Base-by-base conservation (phyloP, 2,888 invertebrate species). In the Lasioglossum malachurum region DNA sequence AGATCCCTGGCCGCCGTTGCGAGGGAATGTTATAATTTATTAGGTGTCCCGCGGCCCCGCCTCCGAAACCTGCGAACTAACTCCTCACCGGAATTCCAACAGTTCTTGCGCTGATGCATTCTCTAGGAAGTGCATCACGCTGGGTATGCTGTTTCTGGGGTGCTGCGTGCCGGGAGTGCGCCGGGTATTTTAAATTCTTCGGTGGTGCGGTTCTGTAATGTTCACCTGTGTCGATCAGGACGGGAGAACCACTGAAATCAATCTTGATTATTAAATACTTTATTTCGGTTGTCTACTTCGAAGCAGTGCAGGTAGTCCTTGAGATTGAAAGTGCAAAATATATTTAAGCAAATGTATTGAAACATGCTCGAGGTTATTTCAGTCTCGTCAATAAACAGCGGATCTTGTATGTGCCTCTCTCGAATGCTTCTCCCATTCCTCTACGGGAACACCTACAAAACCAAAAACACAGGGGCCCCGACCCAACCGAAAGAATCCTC, bases 21-120 rank as follows among this genome's bases (percentile, higher is more conserved):
- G 35, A n/a, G 35, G 8, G 67, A 35, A 67, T 31, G 31, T 67
- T 31, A 35, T 31, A 67, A 67, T 67, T 67, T 67, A 31, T 67
- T 67, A 67, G 67, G 64, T 64, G 74, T 75, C 53, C 44, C 73
- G 35, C 38, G 64, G 31, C 16, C 64, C 27, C 64, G 64, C 64
- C 64, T 31, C 27, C 64, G 31, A 64, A 64, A 64, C 64, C 53
- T 3, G n/a, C n/a, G 53, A 53, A 53, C 53, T n/a, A n/a, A 31
- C 60, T 60, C 27, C 60, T 27, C 60, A 16, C 7, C 53, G 53
- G 64, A 64, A 64, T 64, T 64, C 64, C 64, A 53, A n/a, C 53
- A 53, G 53, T 53, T 64, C 64, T 16, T 27, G 31, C 27, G 64
- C 64, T 64, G 64, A 27, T 64, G 64, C 64, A 64, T 64, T 64